A percentile compares a stretch with the other conserved stretches of the same genome.
These are phyloP conservation scores for Spinus pinus DNA, from an alignment of 2,797 vertebrate genomes.

Conservation along the genomic window DNA sequence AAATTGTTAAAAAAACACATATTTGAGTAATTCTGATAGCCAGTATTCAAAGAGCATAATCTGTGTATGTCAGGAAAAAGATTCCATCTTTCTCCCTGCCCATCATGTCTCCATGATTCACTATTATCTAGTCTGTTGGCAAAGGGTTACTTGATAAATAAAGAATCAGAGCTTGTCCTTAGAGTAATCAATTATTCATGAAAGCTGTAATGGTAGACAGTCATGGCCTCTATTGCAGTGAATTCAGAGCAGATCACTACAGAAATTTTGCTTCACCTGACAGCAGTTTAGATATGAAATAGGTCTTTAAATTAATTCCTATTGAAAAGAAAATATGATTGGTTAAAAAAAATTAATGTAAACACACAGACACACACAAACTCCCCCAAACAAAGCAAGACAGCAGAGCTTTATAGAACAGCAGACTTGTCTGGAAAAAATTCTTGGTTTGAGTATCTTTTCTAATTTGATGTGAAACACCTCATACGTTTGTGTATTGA, in stretches of 20 bases:
- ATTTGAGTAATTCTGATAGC: neutral
- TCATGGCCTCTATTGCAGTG: neutral
- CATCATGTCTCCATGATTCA: neutral
- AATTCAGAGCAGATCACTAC: neutral
- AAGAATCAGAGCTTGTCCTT: constrained; percentile 4
- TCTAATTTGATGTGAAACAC: neutral
- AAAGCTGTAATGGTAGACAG: neutral
- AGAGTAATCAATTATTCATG: constrained; percentile 36
- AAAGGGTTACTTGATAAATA: constrained; percentile 10
- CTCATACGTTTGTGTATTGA: neutral
- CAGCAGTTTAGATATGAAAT: neutral
- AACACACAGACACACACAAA: no score
- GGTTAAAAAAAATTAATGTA: neutral
- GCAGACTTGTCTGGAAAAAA: neutral
- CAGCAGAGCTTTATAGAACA: neutral
- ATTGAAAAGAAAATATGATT: neutral
- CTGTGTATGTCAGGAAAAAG: neutral
- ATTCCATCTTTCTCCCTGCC: neutral
- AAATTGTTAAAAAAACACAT: neutral
- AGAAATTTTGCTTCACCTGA: neutral
- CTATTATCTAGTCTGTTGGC: neutral
- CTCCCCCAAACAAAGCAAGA: neutral
- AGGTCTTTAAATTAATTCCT: neutral
- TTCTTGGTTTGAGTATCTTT: neutral
- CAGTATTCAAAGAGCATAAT: neutral